phyloP scores from a whole-genome alignment of 2,888 invertebrate genomes.

The Alsophila aescularia region DNA sequence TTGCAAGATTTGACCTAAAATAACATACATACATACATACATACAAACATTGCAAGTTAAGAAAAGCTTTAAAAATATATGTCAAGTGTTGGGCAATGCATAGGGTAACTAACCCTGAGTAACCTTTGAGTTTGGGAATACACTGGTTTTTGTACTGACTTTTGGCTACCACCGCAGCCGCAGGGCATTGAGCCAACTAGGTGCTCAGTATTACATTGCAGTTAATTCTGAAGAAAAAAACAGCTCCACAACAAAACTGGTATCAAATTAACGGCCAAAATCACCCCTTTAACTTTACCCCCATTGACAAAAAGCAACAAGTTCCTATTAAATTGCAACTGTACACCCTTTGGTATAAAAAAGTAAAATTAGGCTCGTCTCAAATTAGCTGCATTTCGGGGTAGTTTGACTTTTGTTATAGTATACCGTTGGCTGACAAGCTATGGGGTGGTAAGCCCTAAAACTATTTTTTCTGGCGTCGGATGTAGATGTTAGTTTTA shows the following conservation, averaged over 20 bases:
- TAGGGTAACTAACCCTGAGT: too few species aligned
- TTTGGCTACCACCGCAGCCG: too few species aligned
- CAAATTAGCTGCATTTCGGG: conserved; percentile 67
- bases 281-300: conserved; percentile 53
- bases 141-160: too few species aligned
- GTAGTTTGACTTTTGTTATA: conserved; percentile 71
- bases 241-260: background rate
- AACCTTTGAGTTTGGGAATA: too few species aligned
- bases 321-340: conserved; percentile 75
- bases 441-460: conserved; percentile 61
- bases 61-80: too few species aligned
- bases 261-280: conserved; percentile 38
- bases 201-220: too few species aligned
- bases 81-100: too few species aligned
- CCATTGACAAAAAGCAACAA: conserved; percentile 55
- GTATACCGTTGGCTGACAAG: conserved; percentile 58
- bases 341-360: conserved; percentile 59
- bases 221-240: background rate
- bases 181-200: too few species aligned
- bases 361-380: conserved; percentile 54
- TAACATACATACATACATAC: too few species aligned
- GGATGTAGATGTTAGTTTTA: conserved; percentile 48
- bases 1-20: too few species aligned
- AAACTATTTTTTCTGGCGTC: conserved; percentile 60
- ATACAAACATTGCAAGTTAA: too few species aligned